Evolutionary conservation across 1,140 invertebrate genomes (phyloP).

Genomic region (Drusus annulatus): DNA sequence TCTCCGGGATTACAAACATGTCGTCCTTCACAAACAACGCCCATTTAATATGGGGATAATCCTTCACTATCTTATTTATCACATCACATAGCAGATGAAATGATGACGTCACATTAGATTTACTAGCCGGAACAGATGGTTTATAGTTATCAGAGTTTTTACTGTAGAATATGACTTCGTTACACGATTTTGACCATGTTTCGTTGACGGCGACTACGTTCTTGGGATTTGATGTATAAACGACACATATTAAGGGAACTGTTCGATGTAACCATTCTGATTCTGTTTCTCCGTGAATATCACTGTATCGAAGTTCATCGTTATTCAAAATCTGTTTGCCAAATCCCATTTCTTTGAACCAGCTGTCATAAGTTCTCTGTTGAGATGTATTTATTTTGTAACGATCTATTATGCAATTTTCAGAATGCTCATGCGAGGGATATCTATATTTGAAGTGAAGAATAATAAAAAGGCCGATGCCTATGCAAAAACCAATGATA

Average conservation of each 20-base stretch:
- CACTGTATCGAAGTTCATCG: slow-evolving; percentile 49
- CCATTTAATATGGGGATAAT: slow-evolving; percentile 63
- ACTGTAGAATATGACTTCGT: slow-evolving; percentile 49
- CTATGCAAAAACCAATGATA: slow-evolving; percentile 43
- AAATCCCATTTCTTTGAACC: slow-evolving; percentile 32
- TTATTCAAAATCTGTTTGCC: slow-evolving; percentile 26
- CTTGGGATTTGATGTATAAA: slow-evolving; percentile 46
- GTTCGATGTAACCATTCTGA: slow-evolving; percentile 35
- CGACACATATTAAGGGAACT: slow-evolving; percentile 46
- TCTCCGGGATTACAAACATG: slow-evolving; percentile 70
- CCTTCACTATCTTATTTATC: slow-evolving; percentile 63
- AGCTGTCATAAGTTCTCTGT: slow-evolving; percentile 22
- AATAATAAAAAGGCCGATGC: slow-evolving; percentile 26
- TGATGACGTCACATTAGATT: slow-evolving; percentile 62
- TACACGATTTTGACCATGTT: slow-evolving; percentile 52
- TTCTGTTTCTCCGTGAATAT: slow-evolving; percentile 10
- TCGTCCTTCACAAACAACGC: slow-evolving; percentile 70
- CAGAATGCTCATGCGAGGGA: neutral
- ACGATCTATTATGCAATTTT: slow-evolving; percentile 18
- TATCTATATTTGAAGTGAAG: neutral
- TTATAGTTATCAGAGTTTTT: slow-evolving; percentile 26
- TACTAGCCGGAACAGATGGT: slow-evolving; percentile 7
- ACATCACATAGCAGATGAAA: slow-evolving; percentile 69
- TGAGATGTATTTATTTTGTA: slow-evolving; percentile 11
- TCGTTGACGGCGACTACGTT: slow-evolving; percentile 42